Evolutionary conservation across 2,888 invertebrate genomes (phyloP).

Genomic region (Drosophila barbarae): DNA sequence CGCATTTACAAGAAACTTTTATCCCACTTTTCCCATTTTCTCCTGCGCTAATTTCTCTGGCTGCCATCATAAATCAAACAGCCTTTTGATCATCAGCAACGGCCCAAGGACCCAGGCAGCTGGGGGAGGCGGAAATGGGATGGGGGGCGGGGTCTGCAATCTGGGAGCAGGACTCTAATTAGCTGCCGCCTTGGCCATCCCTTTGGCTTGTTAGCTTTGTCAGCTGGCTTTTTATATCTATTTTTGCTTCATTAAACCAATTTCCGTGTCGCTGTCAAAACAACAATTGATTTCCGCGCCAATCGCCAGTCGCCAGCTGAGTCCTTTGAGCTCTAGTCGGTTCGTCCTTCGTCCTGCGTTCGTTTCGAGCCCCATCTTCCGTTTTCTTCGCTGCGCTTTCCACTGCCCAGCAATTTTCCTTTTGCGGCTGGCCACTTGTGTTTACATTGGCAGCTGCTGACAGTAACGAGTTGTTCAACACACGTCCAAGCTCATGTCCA

Average conservation of each 20-base stretch:
- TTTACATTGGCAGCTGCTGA: constrained; percentile 73
- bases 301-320: constrained; percentile 57
- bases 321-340: constrained; percentile 46
- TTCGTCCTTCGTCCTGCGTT: not conserved
- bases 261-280: constrained; percentile 75
- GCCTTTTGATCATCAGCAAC: constrained; percentile 68
- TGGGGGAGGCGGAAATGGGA: constrained; percentile 5
- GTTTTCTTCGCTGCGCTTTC: constrained; percentile 45
- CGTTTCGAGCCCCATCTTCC: not conserved
- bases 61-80: constrained; percentile 70
- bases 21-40: constrained; percentile 22
- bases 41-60: constrained; percentile 60
- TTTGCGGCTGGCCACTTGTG: constrained; percentile 71
- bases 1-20: constrained; percentile 64
- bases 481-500: constrained; percentile 47
- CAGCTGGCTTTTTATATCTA: constrained; percentile 60
- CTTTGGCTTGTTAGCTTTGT: constrained; percentile 70
- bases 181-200: constrained; percentile 51
- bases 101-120: constrained; percentile 11
- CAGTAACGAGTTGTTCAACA: constrained; percentile 73
- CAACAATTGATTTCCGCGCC: constrained; percentile 75
- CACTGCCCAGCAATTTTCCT: constrained; percentile 53
- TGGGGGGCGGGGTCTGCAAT: constrained; percentile 45
- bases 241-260: constrained; percentile 75
- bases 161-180: constrained; percentile 64